Conservation (phyloP, 2,113 vertebrate species). For the Laticauda colubrina region DNA sequence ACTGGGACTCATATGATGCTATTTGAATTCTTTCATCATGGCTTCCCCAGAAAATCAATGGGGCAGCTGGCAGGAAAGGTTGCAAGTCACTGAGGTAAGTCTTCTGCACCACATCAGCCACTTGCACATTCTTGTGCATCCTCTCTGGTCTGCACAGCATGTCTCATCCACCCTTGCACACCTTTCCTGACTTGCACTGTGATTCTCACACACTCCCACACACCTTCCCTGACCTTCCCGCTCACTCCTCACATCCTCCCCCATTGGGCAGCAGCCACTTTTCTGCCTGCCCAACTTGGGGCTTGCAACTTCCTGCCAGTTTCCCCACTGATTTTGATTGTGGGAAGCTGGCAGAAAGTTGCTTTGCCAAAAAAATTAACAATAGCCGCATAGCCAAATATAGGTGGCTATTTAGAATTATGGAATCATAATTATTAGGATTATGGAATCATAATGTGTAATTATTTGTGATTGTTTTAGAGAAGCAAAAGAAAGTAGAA, state of each 20-base stretch:
- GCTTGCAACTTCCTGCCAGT: not conserved
- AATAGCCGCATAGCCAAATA: not conserved
- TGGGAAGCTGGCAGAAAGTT: not conserved
- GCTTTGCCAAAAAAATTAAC: not conserved
- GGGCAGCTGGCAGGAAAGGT: not conserved
- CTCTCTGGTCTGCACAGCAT: not conserved
- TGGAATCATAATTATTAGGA: not conserved
- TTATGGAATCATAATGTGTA: not conserved
- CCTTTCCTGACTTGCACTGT: not conserved
- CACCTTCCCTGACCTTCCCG: not conserved
- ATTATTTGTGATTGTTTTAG: not conserved
- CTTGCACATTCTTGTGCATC: not conserved
- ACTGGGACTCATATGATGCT: not conserved
- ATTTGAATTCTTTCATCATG: not conserved
- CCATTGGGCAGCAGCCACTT: not conserved
- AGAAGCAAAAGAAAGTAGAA: not conserved
- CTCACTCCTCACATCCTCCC: not conserved
- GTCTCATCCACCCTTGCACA: not conserved
- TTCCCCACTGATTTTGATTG: not conserved
- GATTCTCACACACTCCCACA: not conserved
- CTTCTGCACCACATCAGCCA: not conserved
- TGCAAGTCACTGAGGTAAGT: not conserved
- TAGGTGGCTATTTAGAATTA: not conserved
- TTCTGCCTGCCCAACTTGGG: not conserved
- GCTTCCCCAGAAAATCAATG: not conserved